phyloP scores from a whole-genome alignment of 2,888 invertebrate species.

The Sacculina carcini region DNA sequence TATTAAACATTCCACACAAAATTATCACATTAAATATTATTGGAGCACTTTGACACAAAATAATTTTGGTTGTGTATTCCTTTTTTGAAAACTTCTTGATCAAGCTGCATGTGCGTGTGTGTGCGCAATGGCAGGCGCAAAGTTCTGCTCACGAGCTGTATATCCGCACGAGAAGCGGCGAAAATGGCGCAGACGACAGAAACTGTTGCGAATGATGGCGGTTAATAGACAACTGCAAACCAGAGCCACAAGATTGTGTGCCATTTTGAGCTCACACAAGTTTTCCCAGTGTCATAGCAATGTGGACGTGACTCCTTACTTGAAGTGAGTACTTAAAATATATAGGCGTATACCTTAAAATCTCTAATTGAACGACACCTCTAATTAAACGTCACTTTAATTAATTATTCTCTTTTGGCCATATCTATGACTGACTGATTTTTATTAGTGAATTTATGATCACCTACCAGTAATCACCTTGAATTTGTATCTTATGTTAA shows the following conservation, averaged over 20 bases:
- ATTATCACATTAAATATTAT: too few species aligned
- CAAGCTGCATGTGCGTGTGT: constrained; percentile 21
- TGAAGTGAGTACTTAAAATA: constrained; percentile 12
- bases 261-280: constrained; percentile 25
- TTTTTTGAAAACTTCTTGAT: constrained; percentile 12
- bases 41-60: too few species aligned
- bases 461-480: too few species aligned
- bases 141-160: neutral
- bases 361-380: too few species aligned
- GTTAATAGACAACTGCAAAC: constrained; percentile 15
- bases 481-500: too few species aligned
- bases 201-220: neutral
- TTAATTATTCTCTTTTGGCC: too few species aligned
- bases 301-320: constrained; percentile 27
- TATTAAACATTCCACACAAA: too few species aligned
- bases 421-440: too few species aligned
- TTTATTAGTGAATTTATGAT: too few species aligned
- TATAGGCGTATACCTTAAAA: too few species aligned
- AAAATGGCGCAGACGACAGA: neutral
- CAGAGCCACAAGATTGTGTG: constrained; percentile 23
- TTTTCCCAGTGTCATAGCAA: constrained; percentile 53
- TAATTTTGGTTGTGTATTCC: too few species aligned
- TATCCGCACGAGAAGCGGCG: neutral
- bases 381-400: too few species aligned
- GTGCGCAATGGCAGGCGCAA: constrained; percentile 11